These are phyloP conservation scores for Varroa destructor DNA, from an alignment of 1,140 invertebrate genomes.

Conservation along the genomic window DNA sequence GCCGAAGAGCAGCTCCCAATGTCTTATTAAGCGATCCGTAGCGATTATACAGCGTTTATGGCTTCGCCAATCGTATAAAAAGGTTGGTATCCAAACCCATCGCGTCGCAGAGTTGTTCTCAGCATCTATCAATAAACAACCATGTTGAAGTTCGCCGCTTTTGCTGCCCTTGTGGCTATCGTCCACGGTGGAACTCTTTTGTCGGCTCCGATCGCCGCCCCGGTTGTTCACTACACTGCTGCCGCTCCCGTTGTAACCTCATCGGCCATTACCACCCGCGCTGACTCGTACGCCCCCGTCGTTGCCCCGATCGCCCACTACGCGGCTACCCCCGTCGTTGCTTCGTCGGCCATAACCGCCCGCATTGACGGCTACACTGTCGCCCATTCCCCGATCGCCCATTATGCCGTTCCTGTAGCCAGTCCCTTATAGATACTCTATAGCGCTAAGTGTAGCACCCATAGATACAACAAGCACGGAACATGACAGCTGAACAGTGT, in stretches of 20 bases:
- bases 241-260: constrained; percentile 20
- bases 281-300: constrained; percentile 4
- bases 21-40: too few species aligned
- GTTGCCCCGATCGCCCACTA: constrained; percentile 29
- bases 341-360: constrained; percentile 23
- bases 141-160: constrained; percentile 27
- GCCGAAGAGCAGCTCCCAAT: too few species aligned
- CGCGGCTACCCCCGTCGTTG: constrained; percentile 16
- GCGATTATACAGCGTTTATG: too few species aligned
- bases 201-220: constrained; percentile 30
- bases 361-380: not conserved
- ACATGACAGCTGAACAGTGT: too few species aligned
- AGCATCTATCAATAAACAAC: not conserved
- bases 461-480: too few species aligned
- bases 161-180: constrained; percentile 9
- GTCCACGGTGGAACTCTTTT: constrained; percentile 3
- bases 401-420: constrained; percentile 28
- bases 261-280: not conserved
- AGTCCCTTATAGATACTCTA: constrained; percentile 1
- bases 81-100: too few species aligned
- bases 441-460: too few species aligned
- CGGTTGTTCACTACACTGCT: not conserved
- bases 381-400: not conserved
- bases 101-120: too few species aligned
- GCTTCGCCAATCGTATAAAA: too few species aligned